phyloP scores from a whole-genome alignment of 1,140 invertebrate species.

The Neuroterus valhalla region DNA sequence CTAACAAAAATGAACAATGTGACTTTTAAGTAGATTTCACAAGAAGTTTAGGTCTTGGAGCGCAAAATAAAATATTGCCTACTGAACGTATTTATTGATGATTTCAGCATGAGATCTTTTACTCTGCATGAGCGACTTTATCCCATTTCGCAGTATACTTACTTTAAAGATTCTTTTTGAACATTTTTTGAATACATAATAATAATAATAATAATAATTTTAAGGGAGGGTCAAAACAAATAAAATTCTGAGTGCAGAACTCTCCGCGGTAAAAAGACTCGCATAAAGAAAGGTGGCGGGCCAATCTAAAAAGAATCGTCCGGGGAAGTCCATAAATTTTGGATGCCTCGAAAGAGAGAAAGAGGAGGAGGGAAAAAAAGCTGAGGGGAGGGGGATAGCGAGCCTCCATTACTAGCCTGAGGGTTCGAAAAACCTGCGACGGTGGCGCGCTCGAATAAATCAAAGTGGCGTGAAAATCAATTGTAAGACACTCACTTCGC shows the following conservation, averaged over 20 bases:
- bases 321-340: conserved; percentile 66
- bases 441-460: conserved; percentile 65
- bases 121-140: no score
- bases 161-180: no score
- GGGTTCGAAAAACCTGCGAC: conserved; percentile 61
- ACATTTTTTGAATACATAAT: no score
- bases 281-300: conserved; percentile 49
- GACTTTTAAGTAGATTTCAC: no score
- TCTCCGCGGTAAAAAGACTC: conserved; percentile 20
- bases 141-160: no score
- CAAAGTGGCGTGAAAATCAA: conserved; percentile 71
- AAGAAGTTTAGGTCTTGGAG: no score
- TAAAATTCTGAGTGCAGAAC: neutral
- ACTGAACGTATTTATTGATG: no score
- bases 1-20: no score
- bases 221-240: conserved; percentile 31
- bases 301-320: conserved; percentile 62
- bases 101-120: no score
- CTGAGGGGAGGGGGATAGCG: conserved; percentile 47
- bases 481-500: conserved; percentile 62
- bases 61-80: no score
- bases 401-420: conserved; percentile 52
- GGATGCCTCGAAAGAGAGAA: neutral
- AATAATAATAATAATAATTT: no score
- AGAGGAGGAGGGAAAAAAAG: conserved; percentile 15